Evolutionary conservation across 2,888 invertebrate species (phyloP).

Genomic region (Apomyelois bistriatella): DNA sequence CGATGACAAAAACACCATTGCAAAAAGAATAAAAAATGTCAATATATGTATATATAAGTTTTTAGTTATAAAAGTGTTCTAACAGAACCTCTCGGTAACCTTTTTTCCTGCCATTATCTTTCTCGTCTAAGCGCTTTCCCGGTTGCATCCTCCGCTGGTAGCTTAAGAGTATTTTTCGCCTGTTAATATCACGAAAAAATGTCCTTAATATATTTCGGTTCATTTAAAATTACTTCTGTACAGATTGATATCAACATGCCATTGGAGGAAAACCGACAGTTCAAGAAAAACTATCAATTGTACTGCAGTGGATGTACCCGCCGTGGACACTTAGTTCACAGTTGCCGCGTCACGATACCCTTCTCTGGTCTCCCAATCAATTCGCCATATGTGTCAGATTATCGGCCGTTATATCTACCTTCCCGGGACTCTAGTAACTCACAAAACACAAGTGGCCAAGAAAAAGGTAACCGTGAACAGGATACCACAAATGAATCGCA

Average conservation of each 20-base stretch:
- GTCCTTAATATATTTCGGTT: too few relatives aligned
- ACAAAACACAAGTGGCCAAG: slow-evolving; percentile 15
- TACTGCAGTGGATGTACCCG: slow-evolving; percentile 80
- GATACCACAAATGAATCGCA: slow-evolving; percentile 26
- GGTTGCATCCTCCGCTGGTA: too few relatives aligned
- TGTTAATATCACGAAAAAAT: too few relatives aligned
- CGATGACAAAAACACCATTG: too few relatives aligned
- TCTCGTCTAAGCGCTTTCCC: too few relatives aligned
- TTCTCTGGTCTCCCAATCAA: slow-evolving; percentile 64
- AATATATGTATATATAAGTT: too few relatives aligned
- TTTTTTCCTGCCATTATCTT: too few relatives aligned
- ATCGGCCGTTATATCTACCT: slow-evolving; percentile 43
- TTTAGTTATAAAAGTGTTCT: too few relatives aligned
- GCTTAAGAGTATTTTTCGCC: too few relatives aligned
- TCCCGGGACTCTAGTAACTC: slow-evolving; percentile 16
- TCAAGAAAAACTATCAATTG: slow-evolving; percentile 50
- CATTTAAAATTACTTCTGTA: neutral
- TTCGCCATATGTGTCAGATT: slow-evolving; percentile 56
- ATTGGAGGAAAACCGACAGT: slow-evolving; percentile 47
- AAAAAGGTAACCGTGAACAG: slow-evolving; percentile 14
- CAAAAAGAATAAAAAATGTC: too few relatives aligned
- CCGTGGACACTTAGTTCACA: slow-evolving; percentile 73
- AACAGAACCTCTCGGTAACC: too few relatives aligned
- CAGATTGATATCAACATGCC: slow-evolving; percentile 67
- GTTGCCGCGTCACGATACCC: slow-evolving; percentile 54